Evolutionary conservation across 2,113 vertebrate genomes (phyloP).

Genomic region (Lophotis ruficrista): DNA sequence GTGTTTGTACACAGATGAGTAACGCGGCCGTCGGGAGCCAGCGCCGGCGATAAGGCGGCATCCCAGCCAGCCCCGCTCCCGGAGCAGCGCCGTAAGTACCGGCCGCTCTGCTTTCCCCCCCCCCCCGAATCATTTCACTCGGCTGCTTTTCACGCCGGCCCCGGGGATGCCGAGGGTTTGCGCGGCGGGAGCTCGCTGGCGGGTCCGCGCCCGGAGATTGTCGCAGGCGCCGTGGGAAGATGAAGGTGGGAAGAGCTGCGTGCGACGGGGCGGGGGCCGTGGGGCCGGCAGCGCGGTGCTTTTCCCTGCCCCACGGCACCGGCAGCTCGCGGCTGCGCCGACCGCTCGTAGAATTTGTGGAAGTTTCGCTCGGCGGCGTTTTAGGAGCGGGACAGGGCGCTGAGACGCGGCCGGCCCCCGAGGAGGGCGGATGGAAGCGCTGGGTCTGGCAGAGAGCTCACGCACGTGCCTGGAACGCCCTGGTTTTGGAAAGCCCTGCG

Average conservation of each 20-base stretch:
- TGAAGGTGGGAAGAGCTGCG: neutral
- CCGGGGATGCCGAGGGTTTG: neutral
- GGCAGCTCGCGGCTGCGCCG: fast-evolving
- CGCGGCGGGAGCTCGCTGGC: fast-evolving
- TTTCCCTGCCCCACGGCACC: neutral
- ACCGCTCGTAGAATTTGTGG: fast-evolving
- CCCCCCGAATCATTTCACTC: neutral
- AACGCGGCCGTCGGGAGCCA: neutral
- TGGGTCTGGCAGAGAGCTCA: neutral
- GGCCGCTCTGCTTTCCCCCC: neutral
- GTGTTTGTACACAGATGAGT: slow-evolving; percentile 8
- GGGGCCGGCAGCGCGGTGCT: neutral
- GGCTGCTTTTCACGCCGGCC: neutral
- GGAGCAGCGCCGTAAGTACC: slow-evolving; percentile 1
- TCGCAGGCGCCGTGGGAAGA: fast-evolving
- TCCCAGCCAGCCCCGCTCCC: neutral
- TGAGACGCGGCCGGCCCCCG: neutral
- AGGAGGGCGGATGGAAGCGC: neutral
- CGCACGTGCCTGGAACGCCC: neutral
- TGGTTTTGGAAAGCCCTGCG: neutral
- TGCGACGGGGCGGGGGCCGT: neutral
- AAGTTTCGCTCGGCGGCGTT: fast-evolving
- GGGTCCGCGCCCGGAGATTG: fast-evolving
- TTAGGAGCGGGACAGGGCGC: neutral
- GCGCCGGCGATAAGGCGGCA: neutral